Evolutionary conservation across 2,888 invertebrate species (phyloP).

Genomic region (Heliconius ethilla): DNA sequence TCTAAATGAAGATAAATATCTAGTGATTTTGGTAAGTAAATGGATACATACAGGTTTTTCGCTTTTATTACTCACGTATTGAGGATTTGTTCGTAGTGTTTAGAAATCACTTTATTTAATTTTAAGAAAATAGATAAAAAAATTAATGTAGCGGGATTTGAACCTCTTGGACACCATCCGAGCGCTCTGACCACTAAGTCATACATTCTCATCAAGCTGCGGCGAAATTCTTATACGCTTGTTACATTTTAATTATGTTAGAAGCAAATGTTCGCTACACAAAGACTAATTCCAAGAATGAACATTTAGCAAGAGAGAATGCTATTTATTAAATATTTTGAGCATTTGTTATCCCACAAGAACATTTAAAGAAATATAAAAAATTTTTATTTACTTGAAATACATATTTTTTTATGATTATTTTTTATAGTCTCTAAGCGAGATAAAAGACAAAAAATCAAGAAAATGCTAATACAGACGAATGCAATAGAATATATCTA

Average conservation of each 20-base stretch:
- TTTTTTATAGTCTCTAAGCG: neutral
- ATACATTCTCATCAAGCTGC: too few relatives aligned
- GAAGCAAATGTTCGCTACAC: too few relatives aligned
- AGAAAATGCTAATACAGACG: constrained; percentile 41
- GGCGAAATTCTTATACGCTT: too few relatives aligned
- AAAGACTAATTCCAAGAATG: neutral
- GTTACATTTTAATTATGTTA: too few relatives aligned
- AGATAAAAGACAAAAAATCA: constrained; percentile 8
- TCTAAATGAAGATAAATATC: neutral
- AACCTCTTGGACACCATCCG: too few relatives aligned
- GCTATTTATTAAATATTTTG: neutral
- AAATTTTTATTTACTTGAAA: neutral
- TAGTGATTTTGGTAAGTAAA: neutral
- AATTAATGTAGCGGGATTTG: too few relatives aligned
- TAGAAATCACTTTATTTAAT: too few relatives aligned
- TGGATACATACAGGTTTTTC: neutral
- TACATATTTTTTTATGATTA: neutral
- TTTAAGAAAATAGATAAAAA: too few relatives aligned
- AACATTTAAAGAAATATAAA: too few relatives aligned
- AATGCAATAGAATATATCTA: constrained; percentile 49
- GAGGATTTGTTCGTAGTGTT: neutral
- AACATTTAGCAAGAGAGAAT: too few relatives aligned
- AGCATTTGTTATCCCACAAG: neutral
- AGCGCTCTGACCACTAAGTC: too few relatives aligned
- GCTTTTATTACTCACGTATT: neutral